Conservation (phyloP, 2,888 invertebrate genomes). For the Ormyrus pomaceus region DNA sequence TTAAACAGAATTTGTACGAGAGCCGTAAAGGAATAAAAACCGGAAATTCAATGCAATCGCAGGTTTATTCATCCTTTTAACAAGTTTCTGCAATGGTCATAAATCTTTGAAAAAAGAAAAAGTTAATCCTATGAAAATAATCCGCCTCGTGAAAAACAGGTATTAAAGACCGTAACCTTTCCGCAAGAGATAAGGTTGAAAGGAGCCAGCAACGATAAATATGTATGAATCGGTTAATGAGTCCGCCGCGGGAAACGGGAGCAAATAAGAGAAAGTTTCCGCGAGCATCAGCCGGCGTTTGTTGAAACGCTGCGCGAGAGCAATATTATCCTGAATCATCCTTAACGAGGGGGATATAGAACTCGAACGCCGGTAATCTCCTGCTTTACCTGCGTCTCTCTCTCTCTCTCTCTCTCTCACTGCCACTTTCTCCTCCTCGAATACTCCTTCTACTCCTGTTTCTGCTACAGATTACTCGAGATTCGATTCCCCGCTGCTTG, state of each 20-base stretch:
- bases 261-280: constrained; percentile 19
- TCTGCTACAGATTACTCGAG: constrained; percentile 36
- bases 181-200: neutral
- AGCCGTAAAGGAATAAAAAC: too few relatives aligned
- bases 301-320: constrained; percentile 13
- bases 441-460: constrained; percentile 11
- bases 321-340: constrained; percentile 46
- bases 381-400: neutral
- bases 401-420: neutral
- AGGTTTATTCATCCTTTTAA: too few relatives aligned
- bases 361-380: constrained; percentile 34
- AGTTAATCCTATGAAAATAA: too few relatives aligned
- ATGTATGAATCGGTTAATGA: constrained; percentile 22
- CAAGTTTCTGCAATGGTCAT: too few relatives aligned
- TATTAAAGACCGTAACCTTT: too few relatives aligned
- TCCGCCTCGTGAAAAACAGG: too few relatives aligned
- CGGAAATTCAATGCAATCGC: too few relatives aligned
- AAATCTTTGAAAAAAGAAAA: too few relatives aligned
- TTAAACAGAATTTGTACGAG: too few relatives aligned
- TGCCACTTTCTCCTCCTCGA: neutral
- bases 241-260: neutral
- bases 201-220: neutral
- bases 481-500: constrained; percentile 43
- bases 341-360: constrained; percentile 39
- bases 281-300: constrained; percentile 13